These are phyloP conservation scores for Sicus ferrugineus DNA, from an alignment of 2,888 invertebrate species.

Conservation along the genomic window DNA sequence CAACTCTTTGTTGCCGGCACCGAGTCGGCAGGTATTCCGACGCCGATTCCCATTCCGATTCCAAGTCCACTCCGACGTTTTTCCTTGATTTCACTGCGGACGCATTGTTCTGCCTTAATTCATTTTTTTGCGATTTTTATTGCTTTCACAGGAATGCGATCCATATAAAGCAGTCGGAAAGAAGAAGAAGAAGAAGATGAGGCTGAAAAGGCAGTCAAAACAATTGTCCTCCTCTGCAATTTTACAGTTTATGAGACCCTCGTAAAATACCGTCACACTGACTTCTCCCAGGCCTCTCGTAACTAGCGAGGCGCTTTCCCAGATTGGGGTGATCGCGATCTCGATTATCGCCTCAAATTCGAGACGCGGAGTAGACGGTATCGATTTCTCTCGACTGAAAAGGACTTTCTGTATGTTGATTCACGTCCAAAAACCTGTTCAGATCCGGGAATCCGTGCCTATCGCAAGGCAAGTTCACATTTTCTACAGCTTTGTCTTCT, in stretches of 20 bases:
- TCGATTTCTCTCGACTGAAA: too few relatives aligned
- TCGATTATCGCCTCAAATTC: too few relatives aligned
- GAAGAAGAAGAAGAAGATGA: background rate
- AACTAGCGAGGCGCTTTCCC: too few relatives aligned
- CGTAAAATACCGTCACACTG: background rate
- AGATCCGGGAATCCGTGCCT: too few relatives aligned
- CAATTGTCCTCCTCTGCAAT: conserved; percentile 22
- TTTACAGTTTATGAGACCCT: conserved; percentile 30
- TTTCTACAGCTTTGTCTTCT: too few relatives aligned
- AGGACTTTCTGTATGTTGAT: too few relatives aligned
- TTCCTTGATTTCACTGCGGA: conserved; percentile 2
- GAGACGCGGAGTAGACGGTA: too few relatives aligned
- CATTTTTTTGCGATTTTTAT: conserved; percentile 54
- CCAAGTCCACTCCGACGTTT: background rate
- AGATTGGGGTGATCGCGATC: too few relatives aligned
- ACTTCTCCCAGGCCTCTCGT: too few relatives aligned
- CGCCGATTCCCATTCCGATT: background rate
- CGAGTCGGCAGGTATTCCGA: background rate
- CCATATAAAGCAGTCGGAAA: conserved; percentile 38
- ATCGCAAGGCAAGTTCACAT: too few relatives aligned
- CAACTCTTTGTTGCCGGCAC: background rate
- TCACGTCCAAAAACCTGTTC: too few relatives aligned
- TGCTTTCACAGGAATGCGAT: conserved; percentile 55
- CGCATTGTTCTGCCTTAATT: conserved; percentile 36
- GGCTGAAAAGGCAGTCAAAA: background rate